These are phyloP conservation scores for Cherax destructor DNA, from an alignment of 1,140 invertebrate species.

Conservation along the genomic window DNA sequence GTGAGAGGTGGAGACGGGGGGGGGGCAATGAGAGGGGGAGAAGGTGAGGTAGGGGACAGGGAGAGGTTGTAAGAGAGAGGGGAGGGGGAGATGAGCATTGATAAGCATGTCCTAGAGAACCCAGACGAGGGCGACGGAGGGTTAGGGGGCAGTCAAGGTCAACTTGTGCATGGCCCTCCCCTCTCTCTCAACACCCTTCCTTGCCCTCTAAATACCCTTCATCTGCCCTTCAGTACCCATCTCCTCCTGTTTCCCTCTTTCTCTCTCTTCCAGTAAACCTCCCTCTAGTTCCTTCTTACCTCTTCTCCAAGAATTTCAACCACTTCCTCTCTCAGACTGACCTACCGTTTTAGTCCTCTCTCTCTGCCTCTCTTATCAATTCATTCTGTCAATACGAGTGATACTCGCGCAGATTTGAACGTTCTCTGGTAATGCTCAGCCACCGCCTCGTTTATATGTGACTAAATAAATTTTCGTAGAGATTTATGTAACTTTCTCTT, in stretches of 20 bases:
- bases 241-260: not conserved
- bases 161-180: not conserved
- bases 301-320: not conserved
- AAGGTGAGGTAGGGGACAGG: too few relatives aligned
- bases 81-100: not conserved
- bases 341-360: not conserved
- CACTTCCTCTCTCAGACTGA: not conserved
- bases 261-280: not conserved
- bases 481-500: too few relatives aligned
- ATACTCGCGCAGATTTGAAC: too few relatives aligned
- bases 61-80: too few relatives aligned
- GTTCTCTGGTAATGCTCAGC: too few relatives aligned
- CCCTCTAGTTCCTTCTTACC: not conserved
- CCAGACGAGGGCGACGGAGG: not conserved
- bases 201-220: too few relatives aligned
- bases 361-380: not conserved
- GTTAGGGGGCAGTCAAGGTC: constrained; percentile 4
- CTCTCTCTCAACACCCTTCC: too few relatives aligned
- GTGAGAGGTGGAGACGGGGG: not conserved
- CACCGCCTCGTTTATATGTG: too few relatives aligned
- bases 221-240: too few relatives aligned
- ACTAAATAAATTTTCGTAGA: too few relatives aligned
- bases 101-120: not conserved
- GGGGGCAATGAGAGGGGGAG: too few relatives aligned
- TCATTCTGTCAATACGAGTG: too few relatives aligned